phyloP scores from a whole-genome alignment of 2,888 invertebrate species.

The Tiphia femorata region DNA sequence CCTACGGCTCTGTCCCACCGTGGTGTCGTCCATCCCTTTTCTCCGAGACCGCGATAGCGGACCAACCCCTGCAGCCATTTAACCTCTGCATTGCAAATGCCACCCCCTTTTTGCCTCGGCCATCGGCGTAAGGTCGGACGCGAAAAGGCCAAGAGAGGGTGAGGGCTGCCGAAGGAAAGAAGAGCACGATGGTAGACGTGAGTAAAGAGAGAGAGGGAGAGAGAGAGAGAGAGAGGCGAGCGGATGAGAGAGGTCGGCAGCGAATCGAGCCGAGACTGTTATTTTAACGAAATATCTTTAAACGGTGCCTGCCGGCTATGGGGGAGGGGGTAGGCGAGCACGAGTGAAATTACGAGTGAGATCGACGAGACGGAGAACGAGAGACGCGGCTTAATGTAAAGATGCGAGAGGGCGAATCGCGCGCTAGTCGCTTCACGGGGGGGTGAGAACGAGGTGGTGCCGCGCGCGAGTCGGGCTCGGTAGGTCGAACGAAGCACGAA shows the following conservation, averaged over 20 bases:
- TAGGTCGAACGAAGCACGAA: slow-evolving; percentile 1
- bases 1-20: slow-evolving; percentile 20
- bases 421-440: slow-evolving; percentile 24
- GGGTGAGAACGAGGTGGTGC: too few relatives aligned
- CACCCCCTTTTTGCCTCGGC: slow-evolving; percentile 62
- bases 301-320: slow-evolving; percentile 49
- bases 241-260: slow-evolving; percentile 15
- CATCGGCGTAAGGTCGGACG: slow-evolving; percentile 47
- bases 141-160: slow-evolving; percentile 15
- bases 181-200: slow-evolving; percentile 19
- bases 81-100: slow-evolving; percentile 70
- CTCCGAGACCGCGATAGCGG: slow-evolving; percentile 28
- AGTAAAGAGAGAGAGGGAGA: slow-evolving; percentile 9
- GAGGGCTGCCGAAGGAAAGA: slow-evolving; percentile 10
- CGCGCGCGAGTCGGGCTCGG: too few relatives aligned
- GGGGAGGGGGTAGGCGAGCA: slow-evolving; percentile 11
- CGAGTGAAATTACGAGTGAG: slow-evolving; percentile 23
- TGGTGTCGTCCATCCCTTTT: slow-evolving; percentile 26
- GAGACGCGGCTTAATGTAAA: slow-evolving; percentile 19
- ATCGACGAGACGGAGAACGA: slow-evolving; percentile 35
- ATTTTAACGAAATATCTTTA: slow-evolving; percentile 70
- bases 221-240: slow-evolving; percentile 16
- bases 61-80: slow-evolving; percentile 63
- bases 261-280: slow-evolving; percentile 62
- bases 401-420: slow-evolving; percentile 9